phyloP scores from a whole-genome alignment of 2,113 vertebrate species.

The Amblyopsis rosae region DNA sequence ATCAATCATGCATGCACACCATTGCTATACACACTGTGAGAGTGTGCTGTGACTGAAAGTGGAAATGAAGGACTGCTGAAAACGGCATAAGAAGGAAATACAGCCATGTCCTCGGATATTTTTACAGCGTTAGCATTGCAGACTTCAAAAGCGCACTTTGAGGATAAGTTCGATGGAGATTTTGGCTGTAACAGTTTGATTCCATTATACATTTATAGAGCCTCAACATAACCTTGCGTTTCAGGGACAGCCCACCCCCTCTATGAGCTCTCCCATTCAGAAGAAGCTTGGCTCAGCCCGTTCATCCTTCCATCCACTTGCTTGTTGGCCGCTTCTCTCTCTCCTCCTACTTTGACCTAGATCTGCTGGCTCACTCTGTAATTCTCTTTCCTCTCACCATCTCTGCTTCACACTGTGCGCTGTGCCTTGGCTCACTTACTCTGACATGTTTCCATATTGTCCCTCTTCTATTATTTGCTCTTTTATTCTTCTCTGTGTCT shows the following conservation, averaged over 20 bases:
- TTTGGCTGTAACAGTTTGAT: no score
- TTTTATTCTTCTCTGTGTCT: conserved; percentile 30
- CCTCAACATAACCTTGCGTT: conserved; percentile 1
- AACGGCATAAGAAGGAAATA: no score
- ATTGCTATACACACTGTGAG: no score
- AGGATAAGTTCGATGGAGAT: no score
- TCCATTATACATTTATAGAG: no score
- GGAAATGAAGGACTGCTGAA: no score
- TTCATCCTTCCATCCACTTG: conserved; percentile 56
- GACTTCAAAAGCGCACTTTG: no score
- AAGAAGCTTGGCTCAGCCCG: conserved; percentile 37
- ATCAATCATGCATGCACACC: no score
- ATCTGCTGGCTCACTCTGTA: conserved; percentile 44
- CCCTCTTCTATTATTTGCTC: conserved; percentile 1
- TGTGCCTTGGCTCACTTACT: not conserved
- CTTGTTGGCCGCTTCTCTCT: conserved; percentile 50
- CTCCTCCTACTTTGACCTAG: conserved; percentile 60
- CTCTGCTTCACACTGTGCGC: conserved; percentile 16
- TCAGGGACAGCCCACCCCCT: conserved; percentile 10
- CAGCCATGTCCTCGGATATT: no score
- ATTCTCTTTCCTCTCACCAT: conserved; percentile 4
- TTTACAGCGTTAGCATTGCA: no score
- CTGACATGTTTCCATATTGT: conserved; percentile 18
- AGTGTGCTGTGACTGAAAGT: no score
- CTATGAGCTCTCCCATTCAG: conserved; percentile 42